Conservation (phyloP, 1,140 invertebrate species). For the Drosophila sproati region DNA sequence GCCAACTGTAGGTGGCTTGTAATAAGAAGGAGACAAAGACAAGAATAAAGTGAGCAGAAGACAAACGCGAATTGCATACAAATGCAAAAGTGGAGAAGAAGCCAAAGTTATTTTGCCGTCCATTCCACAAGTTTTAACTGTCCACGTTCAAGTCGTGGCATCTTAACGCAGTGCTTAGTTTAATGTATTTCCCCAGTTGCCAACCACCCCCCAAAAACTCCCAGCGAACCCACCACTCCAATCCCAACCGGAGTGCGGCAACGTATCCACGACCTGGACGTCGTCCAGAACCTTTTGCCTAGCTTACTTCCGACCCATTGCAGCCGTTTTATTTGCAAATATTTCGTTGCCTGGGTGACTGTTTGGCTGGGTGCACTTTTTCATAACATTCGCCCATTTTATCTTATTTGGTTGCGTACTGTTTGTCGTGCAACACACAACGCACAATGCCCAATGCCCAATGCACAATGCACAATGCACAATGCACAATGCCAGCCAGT, state of each 20-base stretch:
- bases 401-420: background rate
- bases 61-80: slow-evolving; percentile 74
- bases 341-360: slow-evolving; percentile 46
- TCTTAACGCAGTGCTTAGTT: slow-evolving; percentile 67
- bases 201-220: background rate
- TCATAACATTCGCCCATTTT: slow-evolving; percentile 26
- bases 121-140: slow-evolving; percentile 23
- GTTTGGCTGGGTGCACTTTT: slow-evolving; percentile 11
- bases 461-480: no score
- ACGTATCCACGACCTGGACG: background rate
- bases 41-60: slow-evolving; percentile 59
- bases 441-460: no score
- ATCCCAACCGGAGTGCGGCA: background rate
- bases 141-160: slow-evolving; percentile 40
- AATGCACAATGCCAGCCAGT: background rate
- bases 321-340: slow-evolving; percentile 75
- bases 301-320: slow-evolving; percentile 73
- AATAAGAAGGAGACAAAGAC: background rate
- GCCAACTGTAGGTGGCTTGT: background rate
- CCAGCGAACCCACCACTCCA: no score
- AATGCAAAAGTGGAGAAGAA: slow-evolving; percentile 42
- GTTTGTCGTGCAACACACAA: background rate
- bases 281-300: slow-evolving; percentile 15
- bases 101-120: no score
- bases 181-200: slow-evolving; percentile 64